phyloP scores from a whole-genome alignment of 2,888 invertebrate genomes.

The Chloromyia formosa region DNA sequence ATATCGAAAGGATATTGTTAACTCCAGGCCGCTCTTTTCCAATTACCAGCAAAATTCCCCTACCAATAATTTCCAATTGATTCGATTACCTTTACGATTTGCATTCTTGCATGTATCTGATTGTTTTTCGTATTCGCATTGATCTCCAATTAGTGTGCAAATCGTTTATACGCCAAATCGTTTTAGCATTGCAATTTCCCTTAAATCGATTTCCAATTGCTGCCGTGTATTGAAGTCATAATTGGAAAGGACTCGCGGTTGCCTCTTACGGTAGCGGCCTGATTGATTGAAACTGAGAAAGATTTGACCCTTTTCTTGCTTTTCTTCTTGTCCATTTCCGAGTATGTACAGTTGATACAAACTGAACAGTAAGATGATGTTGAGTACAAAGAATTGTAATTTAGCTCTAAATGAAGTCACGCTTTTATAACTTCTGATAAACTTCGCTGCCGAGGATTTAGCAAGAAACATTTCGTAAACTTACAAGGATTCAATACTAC shows the following conservation, averaged over 20 bases:
- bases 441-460: no score
- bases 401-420: no score
- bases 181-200: slow-evolving; percentile 31
- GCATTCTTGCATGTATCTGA: slow-evolving; percentile 38
- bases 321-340: no score
- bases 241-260: not conserved
- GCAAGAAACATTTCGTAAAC: no score
- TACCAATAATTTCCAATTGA: slow-evolving; percentile 31
- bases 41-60: slow-evolving; percentile 21
- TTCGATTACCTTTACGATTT: slow-evolving; percentile 21
- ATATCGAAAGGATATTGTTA: not conserved
- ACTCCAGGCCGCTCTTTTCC: not conserved
- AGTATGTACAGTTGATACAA: no score
- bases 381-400: no score
- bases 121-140: slow-evolving; percentile 21
- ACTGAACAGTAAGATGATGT: no score
- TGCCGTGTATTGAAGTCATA: not conserved
- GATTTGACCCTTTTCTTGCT: slow-evolving; percentile 28
- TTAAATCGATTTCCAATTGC: slow-evolving; percentile 31
- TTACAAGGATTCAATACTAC: no score
- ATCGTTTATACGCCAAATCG: slow-evolving; percentile 42
- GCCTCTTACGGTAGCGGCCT: slow-evolving; percentile 30
- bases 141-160: slow-evolving; percentile 40
- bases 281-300: slow-evolving; percentile 33
- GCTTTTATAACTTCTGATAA: no score